A percentile compares a stretch with the other conserved stretches of the same genome.
Conservation (phyloP, 2,888 invertebrate genomes). For the Chaetoderma sp. region DNA sequence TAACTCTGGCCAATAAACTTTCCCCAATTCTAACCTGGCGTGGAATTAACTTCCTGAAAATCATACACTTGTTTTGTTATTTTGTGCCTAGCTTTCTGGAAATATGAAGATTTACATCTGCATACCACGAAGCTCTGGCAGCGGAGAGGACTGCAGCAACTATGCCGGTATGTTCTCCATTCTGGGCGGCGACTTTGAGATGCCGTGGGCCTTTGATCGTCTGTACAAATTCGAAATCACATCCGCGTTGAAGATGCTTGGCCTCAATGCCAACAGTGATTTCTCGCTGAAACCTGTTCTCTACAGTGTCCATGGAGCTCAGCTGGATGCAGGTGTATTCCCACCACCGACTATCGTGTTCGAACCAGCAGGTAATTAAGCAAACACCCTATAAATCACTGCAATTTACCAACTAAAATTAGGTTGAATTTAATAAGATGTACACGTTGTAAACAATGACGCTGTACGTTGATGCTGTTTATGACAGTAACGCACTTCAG, state of each 20-base stretch:
- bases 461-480: no score
- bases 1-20: no score
- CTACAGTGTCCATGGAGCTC: slow-evolving; percentile 11
- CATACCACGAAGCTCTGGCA: no score
- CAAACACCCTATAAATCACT: no score
- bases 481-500: no score
- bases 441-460: no score
- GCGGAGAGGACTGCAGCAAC: slow-evolving; percentile 12
- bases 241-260: neutral
- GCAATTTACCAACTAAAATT: no score
- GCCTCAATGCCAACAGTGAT: slow-evolving; percentile 2
- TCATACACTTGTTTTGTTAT: no score
- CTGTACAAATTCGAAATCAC: slow-evolving; percentile 18
- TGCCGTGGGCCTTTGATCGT: slow-evolving; percentile 22
- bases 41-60: no score
- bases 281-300: slow-evolving; percentile 9
- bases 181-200: slow-evolving; percentile 12
- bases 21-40: no score
- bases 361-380: no score
- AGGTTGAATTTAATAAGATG: no score
- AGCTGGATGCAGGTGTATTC: neutral
- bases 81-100: slow-evolving; percentile 11
- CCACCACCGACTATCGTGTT: slow-evolving; percentile 9
- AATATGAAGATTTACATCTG: slow-evolving; percentile 16
- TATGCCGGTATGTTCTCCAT: slow-evolving; percentile 17